Percentiles rank a stretch among this genome's conserved stretches.
Conservation (phyloP, 2,797 vertebrate genomes). For the Poecilia velifera region DNA sequence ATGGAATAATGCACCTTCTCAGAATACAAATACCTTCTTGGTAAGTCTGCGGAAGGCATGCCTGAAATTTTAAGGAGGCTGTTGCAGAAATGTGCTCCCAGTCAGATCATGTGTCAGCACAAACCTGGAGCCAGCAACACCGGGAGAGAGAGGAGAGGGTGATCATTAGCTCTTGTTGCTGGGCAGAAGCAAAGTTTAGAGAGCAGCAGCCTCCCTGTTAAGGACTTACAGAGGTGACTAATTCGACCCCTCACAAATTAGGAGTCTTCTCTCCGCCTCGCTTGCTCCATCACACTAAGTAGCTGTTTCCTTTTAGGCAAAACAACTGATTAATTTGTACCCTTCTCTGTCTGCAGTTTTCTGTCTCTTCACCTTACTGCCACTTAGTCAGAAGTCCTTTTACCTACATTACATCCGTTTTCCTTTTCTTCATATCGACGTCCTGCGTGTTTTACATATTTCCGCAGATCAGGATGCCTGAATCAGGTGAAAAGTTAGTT, state of each 20-base stretch:
- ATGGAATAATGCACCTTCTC: constrained; percentile 60
- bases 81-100: constrained; percentile 50
- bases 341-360: not conserved
- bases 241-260: constrained; percentile 54
- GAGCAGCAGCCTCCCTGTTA: constrained; percentile 25
- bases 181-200: constrained; percentile 56
- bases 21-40: constrained; percentile 62
- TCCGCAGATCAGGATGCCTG: not conserved
- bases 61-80: constrained; percentile 65
- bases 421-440: constrained; percentile 6
- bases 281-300: constrained; percentile 16
- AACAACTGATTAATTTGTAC: constrained; percentile 22
- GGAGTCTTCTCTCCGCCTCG: constrained; percentile 21
- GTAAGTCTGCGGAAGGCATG: constrained; percentile 51
- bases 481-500: not conserved
- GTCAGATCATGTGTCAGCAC: constrained; percentile 73
- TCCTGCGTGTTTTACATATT: not conserved
- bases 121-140: constrained; percentile 61
- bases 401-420: not conserved
- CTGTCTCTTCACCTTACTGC: not conserved
- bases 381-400: not conserved
- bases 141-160: constrained; percentile 26
- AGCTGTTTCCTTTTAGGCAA: not conserved
- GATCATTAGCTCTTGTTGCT: constrained; percentile 68
- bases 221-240: constrained; percentile 47